A percentile compares a stretch with the other conserved stretches of the same genome.
Evolutionary conservation across 2,888 invertebrate genomes (phyloP).

Genomic region (Orthosia cruda): DNA sequence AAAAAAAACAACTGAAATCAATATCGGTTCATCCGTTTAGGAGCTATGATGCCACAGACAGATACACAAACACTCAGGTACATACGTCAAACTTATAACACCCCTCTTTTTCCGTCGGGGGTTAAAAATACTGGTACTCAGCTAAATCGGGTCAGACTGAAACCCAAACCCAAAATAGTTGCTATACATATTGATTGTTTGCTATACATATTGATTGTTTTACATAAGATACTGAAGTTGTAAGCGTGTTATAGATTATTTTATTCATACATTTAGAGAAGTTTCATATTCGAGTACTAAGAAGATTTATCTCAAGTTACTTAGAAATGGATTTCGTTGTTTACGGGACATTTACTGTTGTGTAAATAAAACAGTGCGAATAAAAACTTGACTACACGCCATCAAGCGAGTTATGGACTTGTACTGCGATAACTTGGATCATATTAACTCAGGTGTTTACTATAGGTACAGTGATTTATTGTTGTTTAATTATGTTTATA

Average conservation of each 20-base stretch:
- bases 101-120: no score
- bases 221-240: neutral
- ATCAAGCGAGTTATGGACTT: conserved; percentile 54
- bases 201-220: no score
- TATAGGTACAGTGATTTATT: conserved; percentile 25
- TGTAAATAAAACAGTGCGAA: conserved; percentile 59
- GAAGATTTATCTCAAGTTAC: conserved; percentile 54
- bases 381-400: conserved; percentile 55
- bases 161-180: no score
- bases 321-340: conserved; percentile 53
- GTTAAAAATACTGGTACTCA: no score
- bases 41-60: no score
- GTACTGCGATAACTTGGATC: conserved; percentile 26
- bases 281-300: conserved; percentile 26
- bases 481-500: conserved; percentile 15
- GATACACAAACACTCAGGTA: no score
- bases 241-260: neutral
- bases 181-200: no score
- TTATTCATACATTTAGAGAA: conserved; percentile 35
- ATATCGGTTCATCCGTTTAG: no score
- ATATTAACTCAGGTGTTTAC: conserved; percentile 43
- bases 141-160: no score
- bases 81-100: no score
- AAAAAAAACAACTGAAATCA: no score
- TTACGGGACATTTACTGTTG: conserved; percentile 54